Base-by-base conservation (phyloP, 2,797 vertebrate genomes). In the Ptychobarbus kaznakovi region DNA sequence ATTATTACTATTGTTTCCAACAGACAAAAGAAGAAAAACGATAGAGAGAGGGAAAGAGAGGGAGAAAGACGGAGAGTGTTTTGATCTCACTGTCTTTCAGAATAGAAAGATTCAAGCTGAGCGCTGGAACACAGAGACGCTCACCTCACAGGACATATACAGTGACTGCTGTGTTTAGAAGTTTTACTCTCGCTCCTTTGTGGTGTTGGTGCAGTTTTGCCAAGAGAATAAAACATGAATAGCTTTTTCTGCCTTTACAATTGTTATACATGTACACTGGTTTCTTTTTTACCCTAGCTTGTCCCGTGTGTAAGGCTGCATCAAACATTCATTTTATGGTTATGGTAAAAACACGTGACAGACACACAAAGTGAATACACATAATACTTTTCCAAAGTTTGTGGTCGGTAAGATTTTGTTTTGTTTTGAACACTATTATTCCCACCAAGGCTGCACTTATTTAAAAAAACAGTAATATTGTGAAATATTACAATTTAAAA, bases 11-110 rank as follows among this genome's bases (percentile, higher is more conserved):
- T 77, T 56, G 66, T 69, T 86, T 87, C 35, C 68, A 80, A 63
- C 32, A 49, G 61, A 73, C 70, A 69, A 83, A 80, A 80, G 58
- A 80, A 51, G n/a, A 82, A 49, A 38, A 80, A 77, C 25, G 10
- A 68, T 16, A 77, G 18, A 58, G 35, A 28, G 11, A 56, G 42
- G 42, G 8, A 15, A n/a, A 61, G 20, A 79, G 79, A 80, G 40
- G 12, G 61, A 83, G 58, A 6, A 69, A 74, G 3, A 73, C 16
- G 3, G 20, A 74, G 56, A 22, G n/a, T 85, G 80, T 83, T 82
- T 86, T 84, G 74, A 86, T 88, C 81, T 83, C 80, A 66, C 49
- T 32, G 77, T 86, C 46, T 86, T 70, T 85, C 46, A 51, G 76
- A 75, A 65, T 15, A 68, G 58, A 74, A 86, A 32, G 76, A 75